Base-by-base conservation (phyloP, 2,113 vertebrate species). In the Anguilla rostrata region DNA sequence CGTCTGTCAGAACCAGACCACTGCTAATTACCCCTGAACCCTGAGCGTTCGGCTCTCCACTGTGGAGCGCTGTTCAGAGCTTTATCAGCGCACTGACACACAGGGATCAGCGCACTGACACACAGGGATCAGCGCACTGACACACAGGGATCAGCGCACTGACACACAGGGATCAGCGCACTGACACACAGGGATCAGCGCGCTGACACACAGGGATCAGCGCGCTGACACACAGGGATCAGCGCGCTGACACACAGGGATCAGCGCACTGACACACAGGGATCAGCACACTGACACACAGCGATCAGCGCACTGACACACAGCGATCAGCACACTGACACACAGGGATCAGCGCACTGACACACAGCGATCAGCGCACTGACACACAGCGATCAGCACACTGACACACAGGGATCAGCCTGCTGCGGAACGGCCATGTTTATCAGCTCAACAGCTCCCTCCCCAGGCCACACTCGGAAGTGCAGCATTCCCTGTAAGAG, bases 341-440 rank as follows among this genome's bases (percentile, higher is more conserved):
- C 34, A 34, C 34, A 34, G 34, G 0, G 34, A 34, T 34, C 34
- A 34, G 34, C 34, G 1, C 34, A 34, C 34, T 34, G 34, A 34
- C 34, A 34, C 34, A 34, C 34, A 34, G 34, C 0, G 34, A 34
- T 34, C 34, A 34, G 34, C 34, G 34, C 34, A 34, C 34, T 34
- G 34, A 34, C 1, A 34, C 34, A 34, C 34, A 34, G 34, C 0
- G 34, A 92, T 93, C 89, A 90, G 88, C 81, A 0, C 85, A 90
- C 87, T 91, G 89, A 46, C 43, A 46, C 43, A 46, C 43, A 46
- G 43, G 8, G 43, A 46, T 94, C 94, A 86, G 90, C 75, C 88
- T 89, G 87, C 88, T 88, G 88, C 91, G 88, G 92, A 94, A 91
- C 89, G 92, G 86, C 87, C 63, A 91, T 82, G 84, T 94, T 92